Conservation (phyloP, 1,140 invertebrate species). For the Forficula auricularia region DNA sequence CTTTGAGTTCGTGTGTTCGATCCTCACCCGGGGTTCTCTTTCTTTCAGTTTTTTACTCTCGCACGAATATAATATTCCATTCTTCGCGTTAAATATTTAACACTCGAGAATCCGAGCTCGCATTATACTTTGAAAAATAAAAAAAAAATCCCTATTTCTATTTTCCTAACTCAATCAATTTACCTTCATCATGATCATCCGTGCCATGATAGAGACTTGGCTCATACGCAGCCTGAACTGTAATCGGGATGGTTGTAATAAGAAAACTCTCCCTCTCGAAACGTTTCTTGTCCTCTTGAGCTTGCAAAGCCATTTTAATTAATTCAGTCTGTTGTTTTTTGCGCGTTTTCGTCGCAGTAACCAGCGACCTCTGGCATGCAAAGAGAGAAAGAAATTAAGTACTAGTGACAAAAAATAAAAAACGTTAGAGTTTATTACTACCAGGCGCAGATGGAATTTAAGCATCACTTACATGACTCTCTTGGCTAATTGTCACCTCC, state of each 20-base stretch:
- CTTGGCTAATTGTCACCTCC: slow-evolving; percentile 97
- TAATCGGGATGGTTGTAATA: slow-evolving; percentile 93
- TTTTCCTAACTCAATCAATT: background rate
- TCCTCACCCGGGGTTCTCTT: too few species aligned
- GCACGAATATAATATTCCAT: too few species aligned
- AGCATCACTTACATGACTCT: slow-evolving; percentile 71
- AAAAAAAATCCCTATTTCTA: too few species aligned
- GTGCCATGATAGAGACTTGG: slow-evolving; percentile 73
- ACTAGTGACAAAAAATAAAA: background rate
- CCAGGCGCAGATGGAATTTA: too few species aligned
- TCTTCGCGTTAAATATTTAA: too few species aligned
- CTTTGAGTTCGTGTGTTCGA: too few species aligned
- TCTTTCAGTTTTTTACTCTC: too few species aligned
- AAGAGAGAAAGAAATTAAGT: slow-evolving; percentile 7
- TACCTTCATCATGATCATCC: slow-evolving; percentile 76
- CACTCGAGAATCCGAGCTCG: too few species aligned
- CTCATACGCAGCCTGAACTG: slow-evolving; percentile 85
- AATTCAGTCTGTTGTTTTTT: slow-evolving; percentile 98
- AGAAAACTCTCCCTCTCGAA: slow-evolving; percentile 89
- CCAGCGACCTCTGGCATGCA: slow-evolving; percentile 66
- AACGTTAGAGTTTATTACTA: too few species aligned
- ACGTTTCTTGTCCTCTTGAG: slow-evolving; percentile 86
- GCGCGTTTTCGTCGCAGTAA: slow-evolving; percentile 94
- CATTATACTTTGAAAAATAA: too few species aligned
- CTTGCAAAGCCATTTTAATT: slow-evolving; percentile 82